Percentiles rank a stretch among this genome's conserved stretches.
Conservation (phyloP, 1,140 invertebrate genomes). For the Rhagoletis pomonella region DNA sequence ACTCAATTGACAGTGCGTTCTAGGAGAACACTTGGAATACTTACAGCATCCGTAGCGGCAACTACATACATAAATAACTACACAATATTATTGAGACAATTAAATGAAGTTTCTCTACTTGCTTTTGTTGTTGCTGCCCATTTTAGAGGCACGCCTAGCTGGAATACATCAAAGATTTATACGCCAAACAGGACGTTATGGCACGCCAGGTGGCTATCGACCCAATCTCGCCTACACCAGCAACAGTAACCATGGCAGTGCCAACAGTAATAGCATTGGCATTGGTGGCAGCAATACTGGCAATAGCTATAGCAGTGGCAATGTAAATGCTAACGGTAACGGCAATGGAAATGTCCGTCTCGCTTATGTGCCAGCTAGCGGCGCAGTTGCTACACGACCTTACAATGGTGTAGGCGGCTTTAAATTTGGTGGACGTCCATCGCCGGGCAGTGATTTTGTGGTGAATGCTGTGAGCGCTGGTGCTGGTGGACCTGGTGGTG, state of each 20-base stretch:
- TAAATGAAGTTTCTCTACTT: conserved; percentile 42
- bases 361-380: conserved; percentile 15
- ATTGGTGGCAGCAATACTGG: no score
- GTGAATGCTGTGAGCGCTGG: conserved; percentile 7
- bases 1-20: not conserved
- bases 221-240: conserved; percentile 10
- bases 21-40: not conserved
- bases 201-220: not conserved
- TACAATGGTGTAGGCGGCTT: conserved; percentile 22
- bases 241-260: not conserved
- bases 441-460: conserved; percentile 13
- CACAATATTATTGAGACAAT: not conserved
- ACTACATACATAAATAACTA: not conserved
- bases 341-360: conserved; percentile 27
- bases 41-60: not conserved
- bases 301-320: not conserved
- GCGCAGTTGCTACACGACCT: not conserved
- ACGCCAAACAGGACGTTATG: conserved; percentile 33
- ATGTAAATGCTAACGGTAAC: not conserved
- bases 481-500: not conserved
- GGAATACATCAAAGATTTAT: not conserved
- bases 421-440: conserved; percentile 9
- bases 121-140: not conserved
- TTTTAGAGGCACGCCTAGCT: not conserved
- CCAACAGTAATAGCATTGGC: not conserved